A percentile compares a stretch with the other conserved stretches of the same genome.
Evolutionary conservation across 2,888 invertebrate species (phyloP).

Genomic region (Dryobotodes eremita): DNA sequence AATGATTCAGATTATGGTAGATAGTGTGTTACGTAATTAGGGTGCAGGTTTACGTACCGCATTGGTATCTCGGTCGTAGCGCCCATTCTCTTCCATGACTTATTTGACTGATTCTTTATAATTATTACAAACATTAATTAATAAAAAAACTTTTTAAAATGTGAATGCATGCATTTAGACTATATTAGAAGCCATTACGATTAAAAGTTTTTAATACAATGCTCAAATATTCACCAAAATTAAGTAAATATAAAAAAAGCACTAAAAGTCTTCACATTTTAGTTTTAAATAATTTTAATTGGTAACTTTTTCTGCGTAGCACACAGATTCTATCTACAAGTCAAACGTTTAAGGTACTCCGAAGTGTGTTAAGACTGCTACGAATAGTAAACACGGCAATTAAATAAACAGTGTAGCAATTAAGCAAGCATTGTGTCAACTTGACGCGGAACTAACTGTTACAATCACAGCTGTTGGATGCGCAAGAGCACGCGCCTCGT

Average conservation of each 20-base stretch:
- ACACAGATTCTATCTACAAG: not conserved
- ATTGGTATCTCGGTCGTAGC: not conserved
- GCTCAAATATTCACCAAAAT: not conserved
- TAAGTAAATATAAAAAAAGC: not conserved
- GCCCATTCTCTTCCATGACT: not conserved
- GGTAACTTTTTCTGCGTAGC: not conserved
- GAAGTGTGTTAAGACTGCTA: not conserved
- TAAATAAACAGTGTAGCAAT: conserved; percentile 61
- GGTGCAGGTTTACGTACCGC: not conserved
- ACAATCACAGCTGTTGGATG: conserved; percentile 55
- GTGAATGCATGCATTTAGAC: not conserved
- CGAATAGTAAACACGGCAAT: conserved; percentile 46
- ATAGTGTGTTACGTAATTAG: too few species aligned
- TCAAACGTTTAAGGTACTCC: not conserved
- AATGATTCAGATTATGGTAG: too few species aligned
- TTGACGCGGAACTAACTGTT: conserved; percentile 54
- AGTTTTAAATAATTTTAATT: not conserved
- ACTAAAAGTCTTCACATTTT: not conserved
- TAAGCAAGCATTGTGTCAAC: conserved; percentile 63
- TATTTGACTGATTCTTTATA: conserved; percentile 1
- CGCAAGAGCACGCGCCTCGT: conserved; percentile 58
- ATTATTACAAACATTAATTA: not conserved
- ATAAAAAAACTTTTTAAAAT: not conserved
- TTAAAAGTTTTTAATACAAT: not conserved
- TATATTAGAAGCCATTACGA: not conserved